Conservation (phyloP, 2,113 vertebrate genomes). For the Gopherus flavomarginatus region DNA sequence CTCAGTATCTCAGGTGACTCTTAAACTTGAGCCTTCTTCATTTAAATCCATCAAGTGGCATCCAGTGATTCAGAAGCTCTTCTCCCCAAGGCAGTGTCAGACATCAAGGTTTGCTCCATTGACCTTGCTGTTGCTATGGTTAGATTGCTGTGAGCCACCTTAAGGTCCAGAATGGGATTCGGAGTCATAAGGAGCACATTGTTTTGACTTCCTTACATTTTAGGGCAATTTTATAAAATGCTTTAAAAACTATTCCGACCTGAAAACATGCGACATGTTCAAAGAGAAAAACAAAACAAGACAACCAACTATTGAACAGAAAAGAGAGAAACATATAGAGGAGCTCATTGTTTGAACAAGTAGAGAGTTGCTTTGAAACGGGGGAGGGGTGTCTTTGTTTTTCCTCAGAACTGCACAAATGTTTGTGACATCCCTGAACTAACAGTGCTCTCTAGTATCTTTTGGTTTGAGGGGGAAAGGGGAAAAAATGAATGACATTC, state of each 20-base stretch:
- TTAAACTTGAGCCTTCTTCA: neutral
- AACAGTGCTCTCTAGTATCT: neutral
- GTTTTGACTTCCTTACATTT: neutral
- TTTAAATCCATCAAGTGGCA: slow-evolving; percentile 5
- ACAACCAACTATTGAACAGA: neutral
- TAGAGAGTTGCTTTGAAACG: neutral
- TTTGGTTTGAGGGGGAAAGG: neutral
- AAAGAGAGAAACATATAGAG: neutral
- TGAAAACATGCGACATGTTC: neutral
- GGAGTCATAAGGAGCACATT: slow-evolving; percentile 4
- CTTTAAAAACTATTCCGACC: neutral
- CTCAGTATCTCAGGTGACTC: neutral
- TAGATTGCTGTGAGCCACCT: slow-evolving; percentile 36
- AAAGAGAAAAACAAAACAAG: neutral
- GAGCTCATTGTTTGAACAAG: neutral
- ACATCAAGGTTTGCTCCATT: slow-evolving; percentile 33
- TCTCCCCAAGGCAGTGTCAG: neutral
- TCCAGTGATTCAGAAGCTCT: slow-evolving; percentile 23
- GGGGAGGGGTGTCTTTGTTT: neutral
- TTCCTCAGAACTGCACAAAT: neutral
- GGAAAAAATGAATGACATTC: slow-evolving; percentile 21
- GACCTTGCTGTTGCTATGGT: slow-evolving; percentile 39
- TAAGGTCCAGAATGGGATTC: slow-evolving; percentile 38
- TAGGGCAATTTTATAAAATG: neutral
- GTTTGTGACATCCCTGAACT: neutral